These are phyloP conservation scores for Melipona quadrifasciata DNA, from an alignment of 1,140 invertebrate species.

Conservation along the genomic window DNA sequence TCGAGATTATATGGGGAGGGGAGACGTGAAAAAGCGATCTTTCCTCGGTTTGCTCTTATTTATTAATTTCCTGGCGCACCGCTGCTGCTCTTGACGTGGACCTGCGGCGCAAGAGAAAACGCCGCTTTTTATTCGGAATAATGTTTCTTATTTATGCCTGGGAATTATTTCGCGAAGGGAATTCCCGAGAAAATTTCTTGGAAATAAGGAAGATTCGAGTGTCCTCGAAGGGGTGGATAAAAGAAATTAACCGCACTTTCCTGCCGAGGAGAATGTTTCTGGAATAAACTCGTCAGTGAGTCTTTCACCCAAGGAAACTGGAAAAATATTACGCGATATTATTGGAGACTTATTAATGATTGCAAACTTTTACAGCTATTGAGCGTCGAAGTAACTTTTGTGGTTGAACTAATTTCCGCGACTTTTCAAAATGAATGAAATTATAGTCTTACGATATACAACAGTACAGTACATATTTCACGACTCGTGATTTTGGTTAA, in stretches of 20 bases:
- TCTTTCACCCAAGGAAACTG: background rate
- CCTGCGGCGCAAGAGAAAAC: background rate
- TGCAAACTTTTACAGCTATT: background rate
- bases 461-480: no score
- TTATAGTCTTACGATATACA: no score
- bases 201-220: background rate
- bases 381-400: background rate
- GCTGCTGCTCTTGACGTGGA: background rate
- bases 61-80: background rate
- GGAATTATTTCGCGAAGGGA: background rate
- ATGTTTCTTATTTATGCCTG: background rate
- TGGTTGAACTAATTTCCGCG: background rate
- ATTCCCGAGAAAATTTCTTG: background rate
- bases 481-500: no score
- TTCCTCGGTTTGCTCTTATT: background rate
- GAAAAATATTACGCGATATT: background rate
- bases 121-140: background rate
- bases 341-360: background rate
- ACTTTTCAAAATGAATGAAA: background rate
- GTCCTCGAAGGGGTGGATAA: background rate
- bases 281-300: background rate
- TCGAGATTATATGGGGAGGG: background rate
- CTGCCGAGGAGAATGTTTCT: background rate
- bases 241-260: background rate
- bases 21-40: background rate